Conservation (phyloP, 2,113 vertebrate species). For the Gymnarchus niloticus region DNA sequence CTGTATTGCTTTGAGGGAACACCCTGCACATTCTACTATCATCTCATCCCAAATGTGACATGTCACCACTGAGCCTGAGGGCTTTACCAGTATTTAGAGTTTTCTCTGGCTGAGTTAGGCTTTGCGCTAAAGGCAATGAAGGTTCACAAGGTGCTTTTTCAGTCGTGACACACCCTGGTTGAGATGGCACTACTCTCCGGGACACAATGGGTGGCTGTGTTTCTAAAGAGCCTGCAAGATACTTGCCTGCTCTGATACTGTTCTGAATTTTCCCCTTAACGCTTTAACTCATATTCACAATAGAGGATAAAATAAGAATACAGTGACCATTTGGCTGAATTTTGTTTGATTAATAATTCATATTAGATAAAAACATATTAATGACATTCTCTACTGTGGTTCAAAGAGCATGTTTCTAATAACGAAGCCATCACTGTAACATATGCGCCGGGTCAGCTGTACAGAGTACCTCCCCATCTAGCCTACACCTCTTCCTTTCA, state of each 20-base stretch:
- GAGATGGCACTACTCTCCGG: background rate
- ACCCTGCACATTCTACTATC: background rate
- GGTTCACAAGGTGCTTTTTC: background rate
- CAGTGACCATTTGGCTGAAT: background rate
- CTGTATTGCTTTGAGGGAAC: background rate
- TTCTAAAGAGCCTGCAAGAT: background rate
- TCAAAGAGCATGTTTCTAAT: slow-evolving; percentile 15
- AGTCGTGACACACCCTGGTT: background rate
- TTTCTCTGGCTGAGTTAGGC: background rate
- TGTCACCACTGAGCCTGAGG: background rate
- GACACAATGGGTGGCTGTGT: no score
- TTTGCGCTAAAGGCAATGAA: background rate
- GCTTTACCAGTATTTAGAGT: background rate
- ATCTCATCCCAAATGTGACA: background rate
- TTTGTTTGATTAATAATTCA: slow-evolving; percentile 1
- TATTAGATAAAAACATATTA: slow-evolving; percentile 8
- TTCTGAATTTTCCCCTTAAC: background rate
- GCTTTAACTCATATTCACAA: background rate
- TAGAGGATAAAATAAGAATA: background rate
- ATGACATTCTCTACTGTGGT: slow-evolving; percentile 20
- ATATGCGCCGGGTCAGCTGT: background rate
- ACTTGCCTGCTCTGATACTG: background rate
- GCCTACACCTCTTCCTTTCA: background rate
- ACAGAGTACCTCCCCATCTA: background rate
- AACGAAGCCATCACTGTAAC: background rate